phyloP scores from a whole-genome alignment of 2,797 vertebrate genomes.

The Acestrorhynchus altus region DNA sequence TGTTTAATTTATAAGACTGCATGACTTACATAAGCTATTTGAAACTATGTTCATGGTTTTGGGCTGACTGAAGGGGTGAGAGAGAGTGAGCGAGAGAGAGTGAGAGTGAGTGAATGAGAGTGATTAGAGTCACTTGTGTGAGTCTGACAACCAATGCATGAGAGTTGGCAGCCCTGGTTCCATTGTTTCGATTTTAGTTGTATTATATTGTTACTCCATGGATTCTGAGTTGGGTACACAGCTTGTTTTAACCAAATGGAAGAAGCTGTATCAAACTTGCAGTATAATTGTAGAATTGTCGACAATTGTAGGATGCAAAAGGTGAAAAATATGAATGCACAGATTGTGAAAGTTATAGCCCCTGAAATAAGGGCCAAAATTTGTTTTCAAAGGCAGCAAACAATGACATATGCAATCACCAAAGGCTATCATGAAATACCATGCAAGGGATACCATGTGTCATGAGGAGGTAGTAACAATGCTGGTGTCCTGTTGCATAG shows the following conservation, averaged over 20 bases:
- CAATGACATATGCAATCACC: conserved; percentile 23
- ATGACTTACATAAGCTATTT: background rate
- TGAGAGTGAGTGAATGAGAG: no score
- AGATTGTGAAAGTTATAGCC: background rate
- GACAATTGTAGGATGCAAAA: background rate
- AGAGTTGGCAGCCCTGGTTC: no score
- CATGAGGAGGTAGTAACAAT: background rate
- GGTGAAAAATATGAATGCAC: background rate
- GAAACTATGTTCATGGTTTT: background rate
- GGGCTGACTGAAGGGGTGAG: no score
- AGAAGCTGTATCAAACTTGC: background rate
- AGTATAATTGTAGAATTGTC: background rate
- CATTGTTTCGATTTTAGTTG: background rate
- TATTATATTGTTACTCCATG: background rate
- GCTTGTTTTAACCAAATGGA: background rate
- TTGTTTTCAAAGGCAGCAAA: conserved; percentile 49
- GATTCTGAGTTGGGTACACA: background rate
- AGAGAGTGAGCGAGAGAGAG: no score
- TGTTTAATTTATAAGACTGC: background rate
- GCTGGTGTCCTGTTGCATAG: conserved; percentile 23
- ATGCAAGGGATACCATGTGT: conserved; percentile 1
- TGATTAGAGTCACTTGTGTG: no score
- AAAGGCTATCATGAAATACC: conserved; percentile 10
- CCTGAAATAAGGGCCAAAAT: conserved; percentile 12
- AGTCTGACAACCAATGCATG: no score